phyloP scores from a whole-genome alignment of 2,113 vertebrate species.

The Heterotilapia buettikoferi region DNA sequence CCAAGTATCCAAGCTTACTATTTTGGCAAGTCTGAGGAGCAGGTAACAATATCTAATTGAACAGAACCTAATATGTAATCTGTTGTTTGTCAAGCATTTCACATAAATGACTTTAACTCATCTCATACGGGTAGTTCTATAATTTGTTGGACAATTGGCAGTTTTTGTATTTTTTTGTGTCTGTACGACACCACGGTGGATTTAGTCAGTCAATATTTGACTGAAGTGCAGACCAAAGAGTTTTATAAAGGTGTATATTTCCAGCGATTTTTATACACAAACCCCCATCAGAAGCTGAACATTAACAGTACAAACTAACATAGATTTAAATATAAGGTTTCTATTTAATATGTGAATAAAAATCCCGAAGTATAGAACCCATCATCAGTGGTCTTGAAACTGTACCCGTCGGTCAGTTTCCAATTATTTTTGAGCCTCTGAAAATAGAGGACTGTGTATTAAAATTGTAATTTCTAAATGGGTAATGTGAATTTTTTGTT shows the following conservation, averaged over 20 bases:
- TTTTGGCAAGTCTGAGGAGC: slow-evolving; percentile 1
- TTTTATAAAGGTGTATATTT: background rate
- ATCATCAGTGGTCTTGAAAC: background rate
- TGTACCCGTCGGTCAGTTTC: background rate
- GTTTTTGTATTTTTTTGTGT: background rate
- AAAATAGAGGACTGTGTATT: fast-evolving
- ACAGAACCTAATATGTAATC: background rate
- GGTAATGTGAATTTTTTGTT: fast-evolving
- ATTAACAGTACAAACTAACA: background rate
- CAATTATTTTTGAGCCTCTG: background rate
- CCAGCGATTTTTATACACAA: fast-evolving
- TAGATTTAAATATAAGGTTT: background rate
- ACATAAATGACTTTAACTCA: background rate
- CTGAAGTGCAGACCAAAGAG: background rate
- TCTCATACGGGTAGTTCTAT: background rate
- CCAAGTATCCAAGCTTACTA: slow-evolving; percentile 23
- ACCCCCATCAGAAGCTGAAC: fast-evolving
- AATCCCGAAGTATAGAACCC: background rate
- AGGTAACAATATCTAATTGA: background rate
- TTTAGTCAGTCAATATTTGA: background rate
- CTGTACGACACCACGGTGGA: fast-evolving
- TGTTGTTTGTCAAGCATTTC: background rate
- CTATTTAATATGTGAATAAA: background rate
- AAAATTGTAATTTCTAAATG: fast-evolving
- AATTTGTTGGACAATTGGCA: background rate